phyloP scores from a whole-genome alignment of 2,113 vertebrate species.

The Scolopax mira region DNA sequence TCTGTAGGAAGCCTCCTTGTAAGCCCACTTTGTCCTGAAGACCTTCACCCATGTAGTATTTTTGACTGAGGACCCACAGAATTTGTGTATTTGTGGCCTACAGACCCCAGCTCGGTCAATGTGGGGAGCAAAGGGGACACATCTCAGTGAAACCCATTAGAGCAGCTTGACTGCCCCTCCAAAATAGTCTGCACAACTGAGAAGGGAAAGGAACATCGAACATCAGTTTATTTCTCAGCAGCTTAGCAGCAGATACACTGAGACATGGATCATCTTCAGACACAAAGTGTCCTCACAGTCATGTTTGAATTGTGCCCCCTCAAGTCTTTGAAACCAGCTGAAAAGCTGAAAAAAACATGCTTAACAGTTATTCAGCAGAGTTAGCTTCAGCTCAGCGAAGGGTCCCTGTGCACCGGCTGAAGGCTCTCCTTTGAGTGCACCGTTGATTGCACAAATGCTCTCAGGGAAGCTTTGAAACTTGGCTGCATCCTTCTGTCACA shows the following conservation, averaged over 20 bases:
- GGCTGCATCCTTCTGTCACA: neutral
- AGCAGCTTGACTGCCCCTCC: neutral
- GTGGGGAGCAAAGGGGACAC: neutral
- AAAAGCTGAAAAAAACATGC: neutral
- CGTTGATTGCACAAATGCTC: neutral
- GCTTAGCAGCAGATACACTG: neutral
- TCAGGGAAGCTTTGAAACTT: neutral
- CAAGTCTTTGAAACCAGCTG: neutral
- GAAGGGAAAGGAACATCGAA: neutral
- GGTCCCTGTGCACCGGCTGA: neutral
- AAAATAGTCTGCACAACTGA: neutral
- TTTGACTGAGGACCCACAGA: neutral
- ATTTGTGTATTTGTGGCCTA: neutral
- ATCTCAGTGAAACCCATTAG: neutral
- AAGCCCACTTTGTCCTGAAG: neutral
- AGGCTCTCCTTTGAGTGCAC: neutral
- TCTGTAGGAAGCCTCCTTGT: neutral
- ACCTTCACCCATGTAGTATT: neutral
- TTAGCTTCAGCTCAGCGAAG: neutral
- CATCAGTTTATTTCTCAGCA: neutral
- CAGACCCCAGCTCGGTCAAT: neutral
- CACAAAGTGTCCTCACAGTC: neutral
- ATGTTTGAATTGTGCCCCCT: accelerated
- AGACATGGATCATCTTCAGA: neutral
- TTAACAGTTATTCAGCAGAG: neutral